Base-by-base conservation (phyloP, 2,888 invertebrate genomes). In the Agrypnus murinus region DNA sequence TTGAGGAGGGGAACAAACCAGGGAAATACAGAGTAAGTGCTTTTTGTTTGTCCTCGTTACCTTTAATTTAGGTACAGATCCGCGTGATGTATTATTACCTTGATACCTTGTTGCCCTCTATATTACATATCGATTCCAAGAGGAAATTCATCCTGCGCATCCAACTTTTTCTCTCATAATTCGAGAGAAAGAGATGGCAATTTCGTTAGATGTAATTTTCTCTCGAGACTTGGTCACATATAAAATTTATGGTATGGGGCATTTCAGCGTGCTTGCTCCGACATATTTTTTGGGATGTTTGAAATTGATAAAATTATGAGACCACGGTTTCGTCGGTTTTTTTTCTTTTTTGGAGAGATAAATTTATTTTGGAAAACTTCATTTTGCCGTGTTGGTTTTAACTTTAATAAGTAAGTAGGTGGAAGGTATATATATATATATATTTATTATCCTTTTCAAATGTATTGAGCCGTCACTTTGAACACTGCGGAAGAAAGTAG, bases 1-100 rank as follows among this genome's bases (percentile, higher is more conserved):
- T 90, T 92, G 87, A 91, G 92, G 87, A 91, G 91, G 88, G 89
- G 89, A 84, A 90, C 91, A 87, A 92, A 91, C 89, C 91, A 91
- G 87, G 90, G 91, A 87, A 89, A 84, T 81, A 78, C 91, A 84
- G 92, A 92, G 92, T 92, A 86, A 91, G 92, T 91, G 25, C 46
- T 53, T 62, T 57, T 38, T 46, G n/a, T 55, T 36, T 19, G 36
- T 36, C 9, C 60, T 15, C 32, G 63, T 50, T 63, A 32, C 19
- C 25, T 12, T 19, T 63, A 63, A 63, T 48, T 50, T 63, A 50
- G 25, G 36, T 34, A 36, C 15, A 14, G 12, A 34, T 46, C 60
- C 55, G 31, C 32, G 32, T 36, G 55, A 55, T 19, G 60, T 60
- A 50, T 50, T 53, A 53, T 19, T 53, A 53, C 40, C 38, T 31